These are phyloP conservation scores for Pituophis catenifer DNA, from an alignment of 2,113 vertebrate species.

Conservation along the genomic window DNA sequence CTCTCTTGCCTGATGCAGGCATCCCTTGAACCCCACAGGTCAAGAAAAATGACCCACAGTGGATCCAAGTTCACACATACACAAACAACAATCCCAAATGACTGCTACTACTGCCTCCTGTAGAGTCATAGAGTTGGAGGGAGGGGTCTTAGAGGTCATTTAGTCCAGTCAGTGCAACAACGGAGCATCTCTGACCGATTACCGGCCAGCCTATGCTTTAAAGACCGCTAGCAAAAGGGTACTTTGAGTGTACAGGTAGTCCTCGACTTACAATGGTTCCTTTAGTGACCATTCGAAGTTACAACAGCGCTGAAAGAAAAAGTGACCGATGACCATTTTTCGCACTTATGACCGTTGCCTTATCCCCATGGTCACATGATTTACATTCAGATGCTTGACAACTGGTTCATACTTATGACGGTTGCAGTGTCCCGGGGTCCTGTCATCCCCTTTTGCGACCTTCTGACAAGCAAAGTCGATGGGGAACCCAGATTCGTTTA, in stretches of 20 bases:
- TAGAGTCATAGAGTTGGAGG: background rate
- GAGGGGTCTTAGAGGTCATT: background rate
- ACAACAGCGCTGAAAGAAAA: no score
- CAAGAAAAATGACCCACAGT: background rate
- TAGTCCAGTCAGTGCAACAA: background rate
- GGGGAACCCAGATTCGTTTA: no score
- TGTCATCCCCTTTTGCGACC: no score
- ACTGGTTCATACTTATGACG: no score
- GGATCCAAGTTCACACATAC: background rate
- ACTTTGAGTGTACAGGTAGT: background rate
- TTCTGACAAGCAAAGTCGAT: no score
- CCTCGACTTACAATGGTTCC: no score
- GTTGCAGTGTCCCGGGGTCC: no score
- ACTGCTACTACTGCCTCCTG: background rate
- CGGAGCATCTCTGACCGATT: background rate
- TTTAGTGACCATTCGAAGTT: no score
- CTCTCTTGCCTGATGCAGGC: background rate
- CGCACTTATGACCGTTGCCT: no score
- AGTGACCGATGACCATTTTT: no score
- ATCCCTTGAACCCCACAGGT: background rate
- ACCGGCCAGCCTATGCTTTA: background rate
- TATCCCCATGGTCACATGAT: no score
- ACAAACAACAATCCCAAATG: background rate
- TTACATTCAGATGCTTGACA: no score
- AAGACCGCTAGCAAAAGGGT: background rate